These are phyloP conservation scores for Crocodylus rhombifer DNA, from an alignment of 2,797 vertebrate genomes.

Conservation along the genomic window DNA sequence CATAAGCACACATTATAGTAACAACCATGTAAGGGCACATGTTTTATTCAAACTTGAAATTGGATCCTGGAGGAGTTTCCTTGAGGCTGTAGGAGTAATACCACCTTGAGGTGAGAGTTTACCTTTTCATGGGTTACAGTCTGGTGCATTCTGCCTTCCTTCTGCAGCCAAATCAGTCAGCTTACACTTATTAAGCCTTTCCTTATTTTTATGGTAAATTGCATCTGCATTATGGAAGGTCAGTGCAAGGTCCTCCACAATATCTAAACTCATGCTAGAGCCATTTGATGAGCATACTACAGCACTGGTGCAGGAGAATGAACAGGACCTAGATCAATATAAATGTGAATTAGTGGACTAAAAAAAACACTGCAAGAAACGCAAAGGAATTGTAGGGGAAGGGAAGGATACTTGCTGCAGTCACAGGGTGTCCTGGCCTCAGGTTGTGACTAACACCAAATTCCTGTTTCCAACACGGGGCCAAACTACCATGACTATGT, in stretches of 20 bases:
- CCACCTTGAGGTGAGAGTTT: neutral
- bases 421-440: neutral
- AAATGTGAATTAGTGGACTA: accelerated
- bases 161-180: neutral
- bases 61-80: neutral
- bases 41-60: neutral
- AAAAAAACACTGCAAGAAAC: neutral
- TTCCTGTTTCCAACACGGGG: slow-evolving; percentile 6
- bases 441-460: accelerated
- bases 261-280: neutral
- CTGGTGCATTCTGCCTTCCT: neutral
- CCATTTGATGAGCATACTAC: neutral
- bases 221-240: neutral
- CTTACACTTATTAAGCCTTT: neutral
- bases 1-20: too few relatives aligned
- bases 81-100: neutral
- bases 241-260: neutral
- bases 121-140: neutral
- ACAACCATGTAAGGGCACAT: neutral
- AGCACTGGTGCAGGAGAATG: neutral
- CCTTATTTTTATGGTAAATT: neutral
- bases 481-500: neutral
- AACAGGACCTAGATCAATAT: neutral
- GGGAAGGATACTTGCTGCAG: neutral
- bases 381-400: neutral